Evolutionary conservation across 2,113 vertebrate genomes (phyloP), one percentile per base, ranked within the genome.

Genomic region (Deroptyus accipitrinus): DNA sequence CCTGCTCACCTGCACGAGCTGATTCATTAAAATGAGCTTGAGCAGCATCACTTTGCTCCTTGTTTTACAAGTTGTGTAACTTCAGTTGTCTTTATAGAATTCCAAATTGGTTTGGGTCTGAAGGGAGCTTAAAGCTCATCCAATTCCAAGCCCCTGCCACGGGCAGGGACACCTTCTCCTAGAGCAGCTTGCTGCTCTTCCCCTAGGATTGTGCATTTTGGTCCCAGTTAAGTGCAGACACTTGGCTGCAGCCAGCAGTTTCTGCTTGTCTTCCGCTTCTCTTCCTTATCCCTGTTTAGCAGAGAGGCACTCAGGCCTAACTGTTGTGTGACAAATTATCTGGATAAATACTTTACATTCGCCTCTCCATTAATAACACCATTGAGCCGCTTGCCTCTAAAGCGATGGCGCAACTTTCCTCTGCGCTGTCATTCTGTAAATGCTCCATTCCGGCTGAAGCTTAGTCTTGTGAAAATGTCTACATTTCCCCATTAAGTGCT

Each of bases 401-500:
- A 10, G 96, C 37, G 51, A 78, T 46, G 8, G 12, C 67, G 0
- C 3, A 24, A 80, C 82, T 80, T 80, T 78, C 92, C 69, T 76
- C 80, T 55, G 64, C 62, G 49, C 96, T 96, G 93, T 96, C 97
- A 62, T 74, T 90, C 89, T 88, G 55, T 75, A 83, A 97, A 94
- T 49, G 93, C 62, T 54, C 96, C 85, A 2, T 92, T 97, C 96
- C 48, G 86, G 92, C 75, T 46, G 82, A 66, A 94, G 95, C 97
- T 88, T 77, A 77, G 92, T 84, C 97, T 96, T 95, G 96, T 95
- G 97, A 96, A 97, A 98, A 97, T 97, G 97, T 98, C 97, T 98
- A 91, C 94, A 97, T 98, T 98, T 97, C 82, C 97, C 97, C 97
- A 98, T 98, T 98, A 98, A 97, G 97, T 96, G 97, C 97, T 98